phyloP scores from a whole-genome alignment of 2,113 vertebrate species.

The Bubalus kerabau region DNA sequence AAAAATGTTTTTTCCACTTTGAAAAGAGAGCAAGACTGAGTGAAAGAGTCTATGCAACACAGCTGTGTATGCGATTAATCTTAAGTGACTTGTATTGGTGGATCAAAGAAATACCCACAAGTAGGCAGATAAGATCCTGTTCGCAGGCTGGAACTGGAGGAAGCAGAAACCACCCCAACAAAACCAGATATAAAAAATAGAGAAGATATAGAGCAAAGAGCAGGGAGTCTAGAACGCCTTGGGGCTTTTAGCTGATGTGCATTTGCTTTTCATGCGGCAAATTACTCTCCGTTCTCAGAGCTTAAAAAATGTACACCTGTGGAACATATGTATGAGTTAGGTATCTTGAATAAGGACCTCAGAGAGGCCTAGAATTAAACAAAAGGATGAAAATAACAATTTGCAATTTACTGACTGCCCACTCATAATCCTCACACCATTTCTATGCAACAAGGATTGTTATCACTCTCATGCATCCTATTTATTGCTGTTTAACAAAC shows the following conservation, averaged over 20 bases:
- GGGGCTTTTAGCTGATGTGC: background rate
- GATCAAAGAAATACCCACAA: constrained; percentile 30
- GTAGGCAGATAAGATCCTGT: constrained; percentile 28
- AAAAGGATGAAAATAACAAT: background rate
- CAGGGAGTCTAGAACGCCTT: background rate
- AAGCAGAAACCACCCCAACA: constrained; percentile 3
- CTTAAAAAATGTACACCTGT: background rate
- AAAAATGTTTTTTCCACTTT: background rate
- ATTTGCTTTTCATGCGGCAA: background rate
- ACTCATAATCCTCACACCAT: background rate
- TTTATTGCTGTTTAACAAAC: background rate
- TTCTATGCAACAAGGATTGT: background rate
- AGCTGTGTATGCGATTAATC: constrained; percentile 36
- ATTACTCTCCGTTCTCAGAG: background rate
- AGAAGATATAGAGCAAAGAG: background rate
- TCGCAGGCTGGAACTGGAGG: constrained; percentile 22
- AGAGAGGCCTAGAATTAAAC: background rate
- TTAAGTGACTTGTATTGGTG: constrained; percentile 38
- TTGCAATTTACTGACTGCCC: background rate
- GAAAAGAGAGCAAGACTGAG: background rate
- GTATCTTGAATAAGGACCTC: background rate
- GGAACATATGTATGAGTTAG: background rate
- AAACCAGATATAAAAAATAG: constrained; percentile 23
- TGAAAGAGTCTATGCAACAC: background rate
- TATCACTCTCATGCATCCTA: background rate